phyloP scores from a whole-genome alignment of 2,888 invertebrate species.

The Microchrysa polita region DNA sequence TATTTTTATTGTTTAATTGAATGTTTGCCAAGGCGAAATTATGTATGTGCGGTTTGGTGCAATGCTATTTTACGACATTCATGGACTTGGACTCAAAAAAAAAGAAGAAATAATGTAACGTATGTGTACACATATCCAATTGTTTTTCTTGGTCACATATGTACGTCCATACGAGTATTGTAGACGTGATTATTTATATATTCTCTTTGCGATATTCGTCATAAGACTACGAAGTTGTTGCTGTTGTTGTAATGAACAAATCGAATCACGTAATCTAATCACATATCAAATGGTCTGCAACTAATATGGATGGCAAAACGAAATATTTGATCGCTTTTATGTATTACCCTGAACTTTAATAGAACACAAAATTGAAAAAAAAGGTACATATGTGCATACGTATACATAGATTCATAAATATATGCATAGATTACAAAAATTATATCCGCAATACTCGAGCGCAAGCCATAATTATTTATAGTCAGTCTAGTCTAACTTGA shows the following conservation, averaged over 20 bases:
- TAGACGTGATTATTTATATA: conserved; percentile 22
- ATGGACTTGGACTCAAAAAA: no score
- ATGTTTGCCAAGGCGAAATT: conserved; percentile 23
- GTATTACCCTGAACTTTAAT: conserved; percentile 21
- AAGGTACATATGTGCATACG: no score
- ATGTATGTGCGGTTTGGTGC: neutral
- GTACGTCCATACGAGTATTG: neutral
- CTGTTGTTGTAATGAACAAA: neutral
- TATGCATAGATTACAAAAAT: neutral
- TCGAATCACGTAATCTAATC: conserved; percentile 27
- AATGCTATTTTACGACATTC: conserved; percentile 21
- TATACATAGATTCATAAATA: no score
- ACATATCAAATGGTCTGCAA: conserved; percentile 27
- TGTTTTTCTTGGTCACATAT: conserved; percentile 28
- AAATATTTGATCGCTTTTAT: conserved; percentile 14
- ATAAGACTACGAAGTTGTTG: neutral
- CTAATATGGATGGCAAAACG: neutral
- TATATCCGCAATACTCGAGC: conserved; percentile 9
- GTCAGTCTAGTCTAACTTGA: no score
- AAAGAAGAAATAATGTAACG: no score
- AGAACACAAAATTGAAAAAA: neutral
- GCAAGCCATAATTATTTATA: conserved; percentile 12
- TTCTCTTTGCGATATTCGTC: conserved; percentile 11
- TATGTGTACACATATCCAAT: neutral
- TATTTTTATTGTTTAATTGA: no score